Percentiles rank a stretch among this genome's conserved stretches.
Conservation (phyloP, 1,140 invertebrate genomes). For the Drosophila neocordata region DNA sequence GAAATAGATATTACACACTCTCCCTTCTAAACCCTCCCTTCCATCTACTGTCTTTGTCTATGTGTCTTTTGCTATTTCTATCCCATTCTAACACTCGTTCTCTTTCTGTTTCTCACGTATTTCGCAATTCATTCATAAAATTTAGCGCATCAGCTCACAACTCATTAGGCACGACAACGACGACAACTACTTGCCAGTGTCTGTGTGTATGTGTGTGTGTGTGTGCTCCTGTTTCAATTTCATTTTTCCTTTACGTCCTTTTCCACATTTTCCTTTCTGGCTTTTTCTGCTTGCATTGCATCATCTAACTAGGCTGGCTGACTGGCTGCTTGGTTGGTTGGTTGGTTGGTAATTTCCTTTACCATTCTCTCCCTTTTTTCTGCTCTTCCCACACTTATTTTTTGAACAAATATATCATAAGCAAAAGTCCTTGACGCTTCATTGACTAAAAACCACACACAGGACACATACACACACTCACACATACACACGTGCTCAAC, state of each 20-base stretch:
- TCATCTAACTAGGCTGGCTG: conserved; percentile 54
- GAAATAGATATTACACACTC: neutral
- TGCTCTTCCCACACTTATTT: conserved; percentile 16
- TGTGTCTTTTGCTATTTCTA: neutral
- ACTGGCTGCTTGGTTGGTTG: too few relatives aligned
- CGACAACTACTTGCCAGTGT: conserved; percentile 36
- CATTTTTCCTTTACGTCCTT: neutral
- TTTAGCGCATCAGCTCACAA: conserved; percentile 75
- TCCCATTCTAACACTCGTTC: neutral
- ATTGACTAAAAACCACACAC: conserved; percentile 72
- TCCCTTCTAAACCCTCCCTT: neutral
- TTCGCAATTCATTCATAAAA: conserved; percentile 75
- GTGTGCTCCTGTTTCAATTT: conserved; percentile 16
- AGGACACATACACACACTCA: conserved; percentile 9
- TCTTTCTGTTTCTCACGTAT: conserved; percentile 17
- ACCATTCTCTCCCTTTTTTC: conserved; percentile 3
- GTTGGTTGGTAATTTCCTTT: too few relatives aligned
- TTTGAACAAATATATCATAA: conserved; percentile 72
- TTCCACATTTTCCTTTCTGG: conserved; percentile 28
- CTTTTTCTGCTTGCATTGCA: conserved; percentile 61
- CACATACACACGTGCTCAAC: conserved; percentile 27
- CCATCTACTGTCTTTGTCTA: neutral
- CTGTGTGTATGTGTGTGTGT: conserved; percentile 14
- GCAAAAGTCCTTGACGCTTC: conserved; percentile 80
- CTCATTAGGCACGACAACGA: conserved; percentile 70